Conservation (phyloP, 1,140 invertebrate genomes). For the Bombus superbus region DNA sequence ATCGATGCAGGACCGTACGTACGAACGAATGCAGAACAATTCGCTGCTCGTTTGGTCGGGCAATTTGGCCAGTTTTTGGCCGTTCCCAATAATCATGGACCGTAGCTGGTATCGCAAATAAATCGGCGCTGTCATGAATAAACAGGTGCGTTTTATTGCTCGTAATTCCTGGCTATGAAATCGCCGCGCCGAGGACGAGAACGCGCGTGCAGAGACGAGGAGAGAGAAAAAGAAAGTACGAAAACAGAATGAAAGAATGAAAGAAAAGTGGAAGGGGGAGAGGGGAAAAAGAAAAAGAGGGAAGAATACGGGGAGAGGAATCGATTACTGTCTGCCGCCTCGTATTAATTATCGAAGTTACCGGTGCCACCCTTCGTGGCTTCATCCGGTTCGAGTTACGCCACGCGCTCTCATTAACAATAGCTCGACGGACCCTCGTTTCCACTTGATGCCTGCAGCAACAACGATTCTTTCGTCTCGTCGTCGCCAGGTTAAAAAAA, state of each 20-base stretch:
- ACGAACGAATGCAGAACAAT: background rate
- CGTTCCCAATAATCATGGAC: slow-evolving; percentile 42
- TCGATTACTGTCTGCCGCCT: slow-evolving; percentile 35
- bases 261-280: background rate
- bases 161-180: slow-evolving; percentile 62
- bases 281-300: background rate
- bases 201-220: too few species aligned
- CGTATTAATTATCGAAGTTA: slow-evolving; percentile 59
- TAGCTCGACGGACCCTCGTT: slow-evolving; percentile 39
- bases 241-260: background rate
- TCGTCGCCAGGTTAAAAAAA: background rate
- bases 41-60: slow-evolving; percentile 9
- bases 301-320: slow-evolving; percentile 11
- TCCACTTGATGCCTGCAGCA: slow-evolving; percentile 31
- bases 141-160: slow-evolving; percentile 67
- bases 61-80: slow-evolving; percentile 37
- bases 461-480: slow-evolving; percentile 34
- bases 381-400: slow-evolving; percentile 50
- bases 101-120: slow-evolving; percentile 47
- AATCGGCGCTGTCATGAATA: slow-evolving; percentile 42
- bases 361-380: slow-evolving; percentile 41
- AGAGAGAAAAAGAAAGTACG: background rate
- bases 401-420: slow-evolving; percentile 75
- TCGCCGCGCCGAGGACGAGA: background rate
- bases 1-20: background rate